Conservation (phyloP, 2,888 invertebrate species). For the Stenodera caucasica region DNA sequence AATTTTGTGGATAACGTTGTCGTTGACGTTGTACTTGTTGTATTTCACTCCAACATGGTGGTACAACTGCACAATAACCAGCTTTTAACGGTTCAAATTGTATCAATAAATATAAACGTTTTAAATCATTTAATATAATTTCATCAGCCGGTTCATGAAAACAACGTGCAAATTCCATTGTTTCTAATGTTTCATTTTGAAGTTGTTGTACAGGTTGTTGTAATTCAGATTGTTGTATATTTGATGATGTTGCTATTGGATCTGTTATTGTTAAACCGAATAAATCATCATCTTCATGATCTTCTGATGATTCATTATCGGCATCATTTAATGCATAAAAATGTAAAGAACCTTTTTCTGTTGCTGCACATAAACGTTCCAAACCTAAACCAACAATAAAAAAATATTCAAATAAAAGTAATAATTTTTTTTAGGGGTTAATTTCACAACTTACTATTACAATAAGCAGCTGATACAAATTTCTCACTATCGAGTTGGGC, state of each 20-base stretch:
- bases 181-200: conserved; percentile 38
- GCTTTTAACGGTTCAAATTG: conserved; percentile 72
- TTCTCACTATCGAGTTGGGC: conserved; percentile 69
- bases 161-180: conserved; percentile 41
- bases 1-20: conserved; percentile 76
- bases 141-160: conserved; percentile 49
- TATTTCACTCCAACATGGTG: conserved; percentile 91
- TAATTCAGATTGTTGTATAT: neutral
- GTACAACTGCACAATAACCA: conserved; percentile 83
- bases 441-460: conserved; percentile 66
- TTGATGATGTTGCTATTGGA: neutral
- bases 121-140: conserved; percentile 50
- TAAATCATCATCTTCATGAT: conserved; percentile 71
- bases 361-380: conserved; percentile 83
- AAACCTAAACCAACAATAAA: conserved; percentile 58
- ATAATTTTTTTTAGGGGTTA: neutral
- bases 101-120: conserved; percentile 72
- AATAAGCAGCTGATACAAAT: conserved; percentile 83
- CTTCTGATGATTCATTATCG: conserved; percentile 72
- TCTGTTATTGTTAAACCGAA: conserved; percentile 33
- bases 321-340: conserved; percentile 77
- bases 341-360: conserved; percentile 76
- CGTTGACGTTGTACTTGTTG: conserved; percentile 90
- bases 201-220: neutral
- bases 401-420: neutral